These are phyloP conservation scores for Morpho deidamia DNA, from an alignment of 2,888 invertebrate genomes.

Conservation along the genomic window DNA sequence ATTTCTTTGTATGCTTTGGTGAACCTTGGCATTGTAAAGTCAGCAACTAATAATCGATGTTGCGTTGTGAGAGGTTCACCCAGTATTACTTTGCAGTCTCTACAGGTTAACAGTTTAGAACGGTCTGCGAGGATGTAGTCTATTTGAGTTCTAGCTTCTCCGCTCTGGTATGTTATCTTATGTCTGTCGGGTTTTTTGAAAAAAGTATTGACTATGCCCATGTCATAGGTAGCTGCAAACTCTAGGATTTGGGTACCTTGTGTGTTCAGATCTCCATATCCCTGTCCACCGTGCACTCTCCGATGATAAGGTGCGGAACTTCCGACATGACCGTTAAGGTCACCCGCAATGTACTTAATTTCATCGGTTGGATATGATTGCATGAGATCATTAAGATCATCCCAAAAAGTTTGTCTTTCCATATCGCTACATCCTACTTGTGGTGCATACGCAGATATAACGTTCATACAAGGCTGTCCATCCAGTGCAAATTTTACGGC, in stretches of 20 bases:
- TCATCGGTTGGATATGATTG: neutral
- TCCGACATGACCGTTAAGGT: constrained; percentile 18
- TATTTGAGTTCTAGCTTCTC: constrained; percentile 9
- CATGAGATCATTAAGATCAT: constrained; percentile 3
- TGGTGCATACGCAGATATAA: constrained; percentile 15
- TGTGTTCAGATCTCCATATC: neutral
- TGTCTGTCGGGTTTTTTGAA: constrained; percentile 15
- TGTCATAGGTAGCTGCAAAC: neutral
- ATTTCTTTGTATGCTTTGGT: too few species aligned
- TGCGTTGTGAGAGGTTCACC: constrained; percentile 21
- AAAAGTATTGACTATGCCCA: neutral
- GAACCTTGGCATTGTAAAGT: too few species aligned
- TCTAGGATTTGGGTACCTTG: neutral
- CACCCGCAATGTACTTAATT: constrained; percentile 4
- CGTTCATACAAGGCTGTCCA: constrained; percentile 5
- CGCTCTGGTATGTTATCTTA: constrained; percentile 20
- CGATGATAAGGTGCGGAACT: neutral
- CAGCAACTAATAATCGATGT: constrained; percentile 20
- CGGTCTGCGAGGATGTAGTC: constrained; percentile 14
- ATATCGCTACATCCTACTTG: constrained; percentile 1
- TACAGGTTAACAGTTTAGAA: too few species aligned
- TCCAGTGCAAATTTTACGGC: constrained; percentile 9
- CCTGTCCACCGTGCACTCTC: neutral
- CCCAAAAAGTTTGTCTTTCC: constrained; percentile 7
- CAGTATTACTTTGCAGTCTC: constrained; percentile 24